A percentile compares a stretch with the other conserved stretches of the same genome.
Conservation (phyloP, 2,888 invertebrate genomes). For the Neoscelio sp. region DNA sequence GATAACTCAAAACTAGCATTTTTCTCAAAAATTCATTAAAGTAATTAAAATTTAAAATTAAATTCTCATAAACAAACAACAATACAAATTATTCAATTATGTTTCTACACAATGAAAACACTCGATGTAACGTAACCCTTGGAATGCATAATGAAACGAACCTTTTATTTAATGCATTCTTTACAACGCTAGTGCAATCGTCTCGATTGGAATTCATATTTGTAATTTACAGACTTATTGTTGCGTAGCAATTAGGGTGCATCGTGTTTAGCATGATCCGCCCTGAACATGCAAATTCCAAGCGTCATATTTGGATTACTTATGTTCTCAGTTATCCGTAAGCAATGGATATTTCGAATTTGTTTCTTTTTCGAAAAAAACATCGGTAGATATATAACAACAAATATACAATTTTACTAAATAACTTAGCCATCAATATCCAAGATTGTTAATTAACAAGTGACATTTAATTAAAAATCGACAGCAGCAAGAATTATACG, state of each 20-base stretch:
- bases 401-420: constrained; percentile 10
- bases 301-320: constrained; percentile 38
- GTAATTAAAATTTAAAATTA: too few relatives aligned
- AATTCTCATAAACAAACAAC: neutral
- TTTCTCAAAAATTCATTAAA: too few relatives aligned
- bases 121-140: constrained; percentile 13
- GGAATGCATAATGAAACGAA: constrained; percentile 30
- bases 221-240: constrained; percentile 57
- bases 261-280: constrained; percentile 27
- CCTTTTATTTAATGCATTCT: constrained; percentile 47
- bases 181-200: constrained; percentile 16
- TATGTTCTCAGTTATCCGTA: constrained; percentile 9
- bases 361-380: too few relatives aligned
- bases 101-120: constrained; percentile 17
- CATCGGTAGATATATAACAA: too few relatives aligned
- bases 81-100: constrained; percentile 41
- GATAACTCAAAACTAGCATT: too few relatives aligned
- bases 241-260: constrained; percentile 62
- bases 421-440: constrained; percentile 2
- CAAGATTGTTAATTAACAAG: constrained; percentile 13
- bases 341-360: constrained; percentile 11
- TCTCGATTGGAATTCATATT: constrained; percentile 54
- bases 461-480: constrained; percentile 34
- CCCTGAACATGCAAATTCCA: constrained; percentile 26
- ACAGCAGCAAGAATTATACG: neutral